Base-by-base conservation (phyloP, 2,797 vertebrate genomes). In the Parotocinclus haroldoi region DNA sequence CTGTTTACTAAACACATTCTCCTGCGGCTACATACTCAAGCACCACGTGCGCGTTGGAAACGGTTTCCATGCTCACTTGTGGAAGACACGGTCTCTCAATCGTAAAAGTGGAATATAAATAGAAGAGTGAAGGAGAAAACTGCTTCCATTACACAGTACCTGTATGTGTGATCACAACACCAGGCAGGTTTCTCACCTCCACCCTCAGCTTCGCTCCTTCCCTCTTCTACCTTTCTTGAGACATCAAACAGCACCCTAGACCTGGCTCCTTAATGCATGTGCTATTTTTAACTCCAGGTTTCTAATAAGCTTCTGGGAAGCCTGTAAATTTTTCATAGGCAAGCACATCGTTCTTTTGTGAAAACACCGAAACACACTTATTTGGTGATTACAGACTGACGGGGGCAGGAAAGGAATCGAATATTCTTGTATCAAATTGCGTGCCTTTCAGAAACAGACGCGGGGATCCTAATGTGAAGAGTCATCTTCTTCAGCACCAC, bases 331-430 rank as follows among this genome's bases (percentile, higher is more conserved):
- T 91, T 90, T 91, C 88, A 92, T 90, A 89, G 81, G 81, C 86
- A 87, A 89, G 89, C 87, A 90, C 83, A 86, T 90, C 84, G 88
- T 87, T 83, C 86, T 85, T 89, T 86, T 89, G 88, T 89, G 88
- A 86, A 92, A 91, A 90, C 89, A 91, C 85, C 86, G 86, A 89
- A 92, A 91, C 86, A 90, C 89, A 87, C 88, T 91, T 89, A 90
- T 92, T 91, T 89, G 82, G 88, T 90, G 89, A 92, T 90, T 89
- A 91, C 87, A 83, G 78, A 86, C 87, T 88, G 88, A 89, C 88
- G 87, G 83, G 83, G 86, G 86, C 85, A 86, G 75, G 84, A 87
- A 86, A 88, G 80, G 84, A 88, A 89, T 85, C 81, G 84, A 87
- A 88, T 87, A 87, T 86, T 87, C 87, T 87, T 89, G 88, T 87